These are phyloP conservation scores for Luscinia luscinia DNA, from an alignment of 2,797 vertebrate species.

Conservation along the genomic window DNA sequence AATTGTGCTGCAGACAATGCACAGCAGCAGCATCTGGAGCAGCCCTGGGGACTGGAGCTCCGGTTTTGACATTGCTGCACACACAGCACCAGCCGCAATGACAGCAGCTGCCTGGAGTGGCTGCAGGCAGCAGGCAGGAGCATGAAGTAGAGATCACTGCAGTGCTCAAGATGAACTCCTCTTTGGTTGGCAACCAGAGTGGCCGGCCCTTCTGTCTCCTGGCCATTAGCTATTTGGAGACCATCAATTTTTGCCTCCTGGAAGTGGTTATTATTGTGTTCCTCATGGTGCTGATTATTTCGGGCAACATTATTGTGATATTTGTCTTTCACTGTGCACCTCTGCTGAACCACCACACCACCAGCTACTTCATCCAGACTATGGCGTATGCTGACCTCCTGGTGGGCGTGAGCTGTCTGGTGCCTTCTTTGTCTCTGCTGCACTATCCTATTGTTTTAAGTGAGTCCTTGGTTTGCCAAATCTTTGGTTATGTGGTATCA, in stretches of 20 bases:
- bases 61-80: conserved; percentile 65
- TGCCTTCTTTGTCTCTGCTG: conserved; percentile 93
- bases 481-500: conserved; percentile 94
- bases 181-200: conserved; percentile 88
- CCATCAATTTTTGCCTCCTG: conserved; percentile 89
- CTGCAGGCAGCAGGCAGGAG: conserved; percentile 74
- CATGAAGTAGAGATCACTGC: conserved; percentile 74
- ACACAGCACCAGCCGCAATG: conserved; percentile 72
- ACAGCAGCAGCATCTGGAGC: conserved; percentile 67
- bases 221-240: conserved; percentile 88
- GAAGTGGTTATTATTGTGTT: conserved; percentile 93
- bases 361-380: conserved; percentile 98
- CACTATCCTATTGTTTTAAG: conserved; percentile 87
- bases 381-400: conserved; percentile 98
- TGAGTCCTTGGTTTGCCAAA: conserved; percentile 90
- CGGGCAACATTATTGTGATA: conserved; percentile 95
- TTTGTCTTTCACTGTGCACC: conserved; percentile 99
- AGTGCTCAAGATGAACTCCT: conserved; percentile 91
- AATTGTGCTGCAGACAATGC: conserved; percentile 72
- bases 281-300: conserved; percentile 94
- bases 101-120: conserved; percentile 74
- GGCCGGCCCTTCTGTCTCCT: conserved; percentile 91
- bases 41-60: conserved; percentile 64
- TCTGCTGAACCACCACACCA: conserved; percentile 94
- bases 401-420: conserved; percentile 95